Base-by-base conservation (phyloP, 2,113 vertebrate species). In the Lampris incognitus region DNA sequence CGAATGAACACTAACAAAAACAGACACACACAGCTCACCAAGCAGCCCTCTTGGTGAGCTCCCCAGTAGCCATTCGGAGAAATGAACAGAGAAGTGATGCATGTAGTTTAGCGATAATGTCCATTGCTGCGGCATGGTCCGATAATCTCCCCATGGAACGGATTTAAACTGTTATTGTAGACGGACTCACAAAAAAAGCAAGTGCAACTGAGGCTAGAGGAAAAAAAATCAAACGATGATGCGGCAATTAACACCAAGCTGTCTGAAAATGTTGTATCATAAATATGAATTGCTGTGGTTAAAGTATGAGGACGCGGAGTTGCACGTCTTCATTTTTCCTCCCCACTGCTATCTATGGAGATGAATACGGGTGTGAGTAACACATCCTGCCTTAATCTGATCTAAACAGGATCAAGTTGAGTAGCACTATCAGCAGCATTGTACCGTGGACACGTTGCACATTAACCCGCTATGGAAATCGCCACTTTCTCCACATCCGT, bases 71-170 rank as follows among this genome's bases (percentile, higher is more conserved):
- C 70, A 80, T 84, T 85, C 88, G 80, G 85, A 87, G 79, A 82
- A 85, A 90, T 86, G 69, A 93, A 78, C 64, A 59, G 72, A 73
- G 76, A 77, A 89, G 85, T 59, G 77, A 89, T 87, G 92, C 88
- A 89, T 92, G 90, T 89, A 83, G 83, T 80, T 24, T 81, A 87
- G 87, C 49, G 91, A 91, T 92, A 91, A 91, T 91, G 91, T 89
- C 86, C 84, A 80, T 76, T 48, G 72, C 83, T 82, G 81, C 76
- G 78, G 84, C 85, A 63, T 76, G 87, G 87, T 79, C 85, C 71
- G 88, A 91, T 93, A 90, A 90, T 88, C 90, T 91, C 92, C 88
- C 90, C 65, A 40, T 70, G 81, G 90, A 86, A 57, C 64, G 4
- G 76, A 87, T 87, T 91, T 89, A 88, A 88, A 89, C 85, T 83